phyloP scores from a whole-genome alignment of 2,113 vertebrate genomes.

The Probosciger aterrimus region DNA sequence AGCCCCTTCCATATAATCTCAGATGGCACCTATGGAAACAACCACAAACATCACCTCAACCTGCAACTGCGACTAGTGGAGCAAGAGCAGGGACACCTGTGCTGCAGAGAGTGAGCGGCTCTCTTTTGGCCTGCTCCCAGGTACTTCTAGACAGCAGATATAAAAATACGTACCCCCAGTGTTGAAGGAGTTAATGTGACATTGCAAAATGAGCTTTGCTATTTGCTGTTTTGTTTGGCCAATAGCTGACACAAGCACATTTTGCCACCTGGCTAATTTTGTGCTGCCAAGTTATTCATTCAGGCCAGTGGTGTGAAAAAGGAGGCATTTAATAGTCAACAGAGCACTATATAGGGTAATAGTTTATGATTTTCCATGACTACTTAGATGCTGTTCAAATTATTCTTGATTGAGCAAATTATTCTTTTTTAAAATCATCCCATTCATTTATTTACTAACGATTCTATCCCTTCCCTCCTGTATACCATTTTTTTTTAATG shows the following conservation, averaged over 20 bases:
- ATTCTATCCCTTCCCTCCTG: neutral
- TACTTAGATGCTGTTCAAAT: constrained; percentile 59
- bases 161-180: neutral
- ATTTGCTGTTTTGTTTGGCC: constrained; percentile 72
- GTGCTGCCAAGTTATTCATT: constrained; percentile 76
- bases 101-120: neutral
- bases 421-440: constrained; percentile 49
- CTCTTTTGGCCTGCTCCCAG: neutral
- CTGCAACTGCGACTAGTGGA: fast-evolving
- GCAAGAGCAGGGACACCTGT: neutral
- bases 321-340: constrained; percentile 76
- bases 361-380: constrained; percentile 76
- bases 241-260: constrained; percentile 73
- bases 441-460: constrained; percentile 58
- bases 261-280: constrained; percentile 75
- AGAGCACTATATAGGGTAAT: constrained; percentile 70
- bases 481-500: neutral
- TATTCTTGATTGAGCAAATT: constrained; percentile 65
- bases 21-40: neutral
- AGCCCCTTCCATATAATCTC: neutral
- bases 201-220: constrained; percentile 62
- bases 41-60: neutral
- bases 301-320: constrained; percentile 77
- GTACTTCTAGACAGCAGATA: neutral
- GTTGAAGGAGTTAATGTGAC: constrained; percentile 68